Evolutionary conservation across 2,888 invertebrate genomes (phyloP).

Genomic region (Calameuta idolon): DNA sequence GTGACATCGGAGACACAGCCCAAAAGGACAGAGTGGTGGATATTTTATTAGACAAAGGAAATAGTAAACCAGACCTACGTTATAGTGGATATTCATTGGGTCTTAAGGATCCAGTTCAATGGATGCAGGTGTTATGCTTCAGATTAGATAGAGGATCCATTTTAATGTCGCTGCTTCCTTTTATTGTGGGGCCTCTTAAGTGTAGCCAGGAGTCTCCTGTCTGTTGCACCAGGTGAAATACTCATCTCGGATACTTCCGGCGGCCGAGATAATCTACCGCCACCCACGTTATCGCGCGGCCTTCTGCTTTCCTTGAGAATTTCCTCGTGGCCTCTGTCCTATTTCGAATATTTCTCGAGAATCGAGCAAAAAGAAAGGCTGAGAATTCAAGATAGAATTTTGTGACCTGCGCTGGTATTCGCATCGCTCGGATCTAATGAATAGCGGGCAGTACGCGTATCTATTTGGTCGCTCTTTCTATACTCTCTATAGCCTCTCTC

Average conservation of each 20-base stretch:
- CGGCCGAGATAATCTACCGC: neutral
- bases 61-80: neutral
- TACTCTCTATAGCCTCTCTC: neutral
- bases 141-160: neutral
- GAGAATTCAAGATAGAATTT: slow-evolving; percentile 39
- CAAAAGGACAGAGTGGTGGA: neutral
- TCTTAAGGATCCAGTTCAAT: neutral
- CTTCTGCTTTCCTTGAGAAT: neutral
- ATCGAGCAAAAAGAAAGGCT: neutral
- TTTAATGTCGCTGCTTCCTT: neutral
- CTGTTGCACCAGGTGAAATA: neutral
- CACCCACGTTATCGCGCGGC: neutral
- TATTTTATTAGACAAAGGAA: neutral
- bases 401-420: slow-evolving; percentile 56
- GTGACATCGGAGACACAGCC: neutral
- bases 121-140: neutral
- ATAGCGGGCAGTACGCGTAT: slow-evolving; percentile 46
- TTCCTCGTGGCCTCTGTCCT: neutral
- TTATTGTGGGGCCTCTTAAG: neutral
- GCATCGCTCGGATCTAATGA: slow-evolving; percentile 58
- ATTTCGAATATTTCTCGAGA: neutral
- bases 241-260: neutral
- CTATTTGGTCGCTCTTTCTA: slow-evolving; percentile 21
- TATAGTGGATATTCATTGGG: neutral
- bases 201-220: neutral